A percentile compares a stretch with the other conserved stretches of the same genome.
Evolutionary conservation across 2,797 vertebrate species (phyloP).

Genomic region (Pseudocheirus occidentalis): DNA sequence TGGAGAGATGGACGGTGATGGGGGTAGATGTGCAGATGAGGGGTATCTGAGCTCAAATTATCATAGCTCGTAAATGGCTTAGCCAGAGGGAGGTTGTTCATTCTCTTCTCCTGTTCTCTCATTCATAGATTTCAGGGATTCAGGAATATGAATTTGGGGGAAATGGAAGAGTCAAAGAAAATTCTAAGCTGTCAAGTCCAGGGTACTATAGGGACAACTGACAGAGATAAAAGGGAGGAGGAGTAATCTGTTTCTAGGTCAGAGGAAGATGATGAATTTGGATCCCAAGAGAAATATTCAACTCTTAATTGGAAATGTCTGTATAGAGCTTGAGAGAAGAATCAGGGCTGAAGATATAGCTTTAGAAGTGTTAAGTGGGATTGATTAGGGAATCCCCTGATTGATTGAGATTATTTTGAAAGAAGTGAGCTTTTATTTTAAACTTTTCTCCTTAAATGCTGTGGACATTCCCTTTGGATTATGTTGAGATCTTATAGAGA

Average conservation of each 20-base stretch:
- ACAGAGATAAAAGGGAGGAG: background rate
- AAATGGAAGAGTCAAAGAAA: background rate
- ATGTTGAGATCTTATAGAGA: background rate
- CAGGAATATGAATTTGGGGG: background rate
- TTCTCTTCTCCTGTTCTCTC: background rate
- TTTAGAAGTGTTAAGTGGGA: background rate
- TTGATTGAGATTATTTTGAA: background rate
- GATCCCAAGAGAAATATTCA: background rate
- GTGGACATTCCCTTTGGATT: background rate
- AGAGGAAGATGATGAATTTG: background rate
- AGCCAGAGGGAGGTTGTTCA: background rate
- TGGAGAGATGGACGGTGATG: background rate
- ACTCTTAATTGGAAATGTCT: background rate
- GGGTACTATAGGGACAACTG: background rate
- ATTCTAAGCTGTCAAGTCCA: background rate
- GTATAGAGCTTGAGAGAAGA: background rate
- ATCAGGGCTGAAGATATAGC: background rate
- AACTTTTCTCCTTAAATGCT: background rate
- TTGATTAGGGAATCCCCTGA: background rate
- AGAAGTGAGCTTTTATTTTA: background rate
- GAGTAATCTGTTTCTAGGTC: background rate
- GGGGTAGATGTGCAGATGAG: background rate
- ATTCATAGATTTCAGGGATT: background rate
- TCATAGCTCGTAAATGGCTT: background rate
- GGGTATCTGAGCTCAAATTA: background rate